Base-by-base conservation (phyloP, 2,797 vertebrate species). In the Labeo calbasu region DNA sequence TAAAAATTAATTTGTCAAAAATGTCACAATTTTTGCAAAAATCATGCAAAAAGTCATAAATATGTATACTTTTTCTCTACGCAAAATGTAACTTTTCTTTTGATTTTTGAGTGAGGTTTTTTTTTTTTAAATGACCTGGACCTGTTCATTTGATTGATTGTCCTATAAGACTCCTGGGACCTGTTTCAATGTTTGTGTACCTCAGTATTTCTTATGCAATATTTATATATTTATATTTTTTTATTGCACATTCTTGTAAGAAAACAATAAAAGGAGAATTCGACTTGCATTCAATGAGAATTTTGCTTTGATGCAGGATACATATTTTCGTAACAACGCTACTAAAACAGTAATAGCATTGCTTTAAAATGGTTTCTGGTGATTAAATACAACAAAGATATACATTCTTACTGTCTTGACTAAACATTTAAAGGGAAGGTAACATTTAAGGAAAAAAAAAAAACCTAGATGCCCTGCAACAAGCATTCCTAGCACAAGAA, bases 221-320 rank as follows among this genome's bases (percentile, higher is more conserved):
- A 59, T 82, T 28, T 50, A 48, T 75, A 19, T 84, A 82, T 82
- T 77, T 83, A 85, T 84, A 76, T 85, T 48, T 84, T 46, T 84
- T 12, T 81, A 84, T 25, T 71, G 57, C 55, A 55, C 40, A 63
- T 12, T 63, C 68, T 82, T 73, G 51, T 71, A 82, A 61, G 25
- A 63, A 46, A 55, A 46, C 61, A 83, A 28, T 69, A 77, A 68
- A 69, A 21, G 15, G 28, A 25, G 7, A 75, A 75, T 75, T 43
- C 0, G 13, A 61, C 69, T n/a, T 81, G n/a, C 50, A 82, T 63
- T 82, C 14, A 17, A 2, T 66, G 59, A 76, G 14, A 82, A 23
- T 13, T 36, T 59, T 51, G 69, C 46, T 50, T 36, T 1, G 13
- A 73, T n/a, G 28, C 32, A 72, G 19, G 46, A 73, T 46, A 70